Conservation (phyloP, 2,888 invertebrate species). For the Gerris lacustris region DNA sequence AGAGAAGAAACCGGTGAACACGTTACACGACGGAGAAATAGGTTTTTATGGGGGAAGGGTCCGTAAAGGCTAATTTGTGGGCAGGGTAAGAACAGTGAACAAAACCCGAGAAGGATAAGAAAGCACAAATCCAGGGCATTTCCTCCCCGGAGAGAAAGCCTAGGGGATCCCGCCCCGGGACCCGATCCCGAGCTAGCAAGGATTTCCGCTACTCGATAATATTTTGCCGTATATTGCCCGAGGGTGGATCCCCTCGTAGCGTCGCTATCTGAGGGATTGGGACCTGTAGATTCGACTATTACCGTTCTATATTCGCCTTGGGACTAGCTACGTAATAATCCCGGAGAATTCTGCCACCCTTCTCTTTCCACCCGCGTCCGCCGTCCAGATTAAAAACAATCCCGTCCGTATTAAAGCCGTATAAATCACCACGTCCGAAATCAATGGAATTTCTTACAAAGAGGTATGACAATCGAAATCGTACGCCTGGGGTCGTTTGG, state of each 20-base stretch:
- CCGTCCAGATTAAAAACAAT: not conserved
- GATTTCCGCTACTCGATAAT: constrained; percentile 10
- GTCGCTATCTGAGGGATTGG: not conserved
- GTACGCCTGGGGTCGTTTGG: too few species aligned
- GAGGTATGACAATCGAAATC: too few species aligned
- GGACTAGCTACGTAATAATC: not conserved
- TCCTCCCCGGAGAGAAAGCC: not conserved
- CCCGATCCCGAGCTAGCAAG: not conserved
- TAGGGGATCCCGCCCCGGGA: not conserved
- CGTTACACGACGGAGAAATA: not conserved
- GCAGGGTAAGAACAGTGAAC: not conserved
- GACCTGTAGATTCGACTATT: constrained; percentile 5
- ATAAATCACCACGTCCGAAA: too few species aligned
- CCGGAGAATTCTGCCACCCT: not conserved
- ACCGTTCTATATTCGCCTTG: constrained; percentile 3
- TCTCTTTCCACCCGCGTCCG: not conserved
- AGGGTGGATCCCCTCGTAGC: constrained; percentile 1
- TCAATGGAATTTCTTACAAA: too few species aligned
- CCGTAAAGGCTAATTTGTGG: constrained; percentile 1
- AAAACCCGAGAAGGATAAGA: not conserved
- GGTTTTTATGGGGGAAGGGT: not conserved
- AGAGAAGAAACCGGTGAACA: not conserved
- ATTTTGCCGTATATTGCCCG: constrained; percentile 9
- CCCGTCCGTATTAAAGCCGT: not conserved
- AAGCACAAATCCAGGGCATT: constrained; percentile 1